Percentiles rank a stretch among this genome's conserved stretches.
Conservation (phyloP, 1,140 invertebrate genomes). For the Scaptomyza montana region DNA sequence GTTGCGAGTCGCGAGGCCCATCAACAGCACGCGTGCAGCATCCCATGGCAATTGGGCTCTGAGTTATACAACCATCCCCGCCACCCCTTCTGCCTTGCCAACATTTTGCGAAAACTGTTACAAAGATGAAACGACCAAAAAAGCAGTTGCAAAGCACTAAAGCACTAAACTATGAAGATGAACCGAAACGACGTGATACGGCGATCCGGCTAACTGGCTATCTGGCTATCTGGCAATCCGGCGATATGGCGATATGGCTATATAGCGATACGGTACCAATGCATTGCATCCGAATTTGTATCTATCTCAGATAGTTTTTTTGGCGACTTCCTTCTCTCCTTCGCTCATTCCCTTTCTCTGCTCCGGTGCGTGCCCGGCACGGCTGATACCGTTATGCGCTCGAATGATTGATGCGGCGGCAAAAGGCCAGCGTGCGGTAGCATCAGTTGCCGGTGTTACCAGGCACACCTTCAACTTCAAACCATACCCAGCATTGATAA, state of each 20-base stretch:
- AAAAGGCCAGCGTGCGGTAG: slow-evolving; percentile 35
- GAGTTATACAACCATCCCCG: slow-evolving; percentile 2
- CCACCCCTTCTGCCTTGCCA: slow-evolving; percentile 22
- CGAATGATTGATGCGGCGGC: slow-evolving; percentile 50
- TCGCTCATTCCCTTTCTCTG: too few relatives aligned
- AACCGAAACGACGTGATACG: slow-evolving; percentile 10
- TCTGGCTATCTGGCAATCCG: neutral
- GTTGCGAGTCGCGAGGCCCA: slow-evolving; percentile 42
- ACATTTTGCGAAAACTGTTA: slow-evolving; percentile 75
- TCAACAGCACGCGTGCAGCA: slow-evolving; percentile 71
- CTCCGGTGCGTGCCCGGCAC: slow-evolving; percentile 31
- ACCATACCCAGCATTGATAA: slow-evolving; percentile 6
- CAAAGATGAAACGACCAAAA: slow-evolving; percentile 51
- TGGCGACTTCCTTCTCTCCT: slow-evolving; percentile 7
- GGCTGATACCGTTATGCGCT: slow-evolving; percentile 33
- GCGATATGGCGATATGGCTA: neutral
- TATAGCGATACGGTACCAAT: neutral
- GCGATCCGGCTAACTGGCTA: neutral
- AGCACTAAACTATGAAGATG: slow-evolving; percentile 57
- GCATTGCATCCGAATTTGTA: slow-evolving; percentile 26
- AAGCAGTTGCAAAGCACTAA: slow-evolving; percentile 36
- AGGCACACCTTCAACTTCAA: slow-evolving; percentile 6
- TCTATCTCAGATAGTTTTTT: slow-evolving; percentile 28
- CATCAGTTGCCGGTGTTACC: slow-evolving; percentile 34
- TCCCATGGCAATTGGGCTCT: slow-evolving; percentile 70